Percentiles rank a stretch among this genome's conserved stretches.
These are phyloP conservation scores for Hipparchia semele DNA, from an alignment of 2,888 invertebrate genomes.

Conservation along the genomic window DNA sequence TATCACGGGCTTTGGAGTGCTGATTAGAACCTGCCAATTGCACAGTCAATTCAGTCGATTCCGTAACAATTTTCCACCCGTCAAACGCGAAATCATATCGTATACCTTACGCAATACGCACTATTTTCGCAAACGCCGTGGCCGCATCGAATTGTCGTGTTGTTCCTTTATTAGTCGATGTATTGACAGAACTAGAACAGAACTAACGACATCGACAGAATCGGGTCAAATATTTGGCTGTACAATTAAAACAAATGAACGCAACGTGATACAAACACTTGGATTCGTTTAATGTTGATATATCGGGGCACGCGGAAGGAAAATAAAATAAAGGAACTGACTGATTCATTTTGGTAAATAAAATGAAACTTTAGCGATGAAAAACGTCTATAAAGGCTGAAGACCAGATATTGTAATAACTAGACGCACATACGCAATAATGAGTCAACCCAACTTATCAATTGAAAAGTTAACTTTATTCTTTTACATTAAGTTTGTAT, in stretches of 20 bases:
- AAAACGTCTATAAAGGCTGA: too few species aligned
- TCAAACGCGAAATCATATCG: conserved; percentile 29
- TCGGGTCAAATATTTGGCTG: conserved; percentile 70
- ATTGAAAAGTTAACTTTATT: too few species aligned
- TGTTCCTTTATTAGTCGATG: conserved; percentile 65
- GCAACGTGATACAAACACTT: conserved; percentile 53
- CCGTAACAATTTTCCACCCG: conserved; percentile 26
- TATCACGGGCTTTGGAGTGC: conserved; percentile 34
- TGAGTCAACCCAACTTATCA: too few species aligned
- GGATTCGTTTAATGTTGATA: conserved; percentile 46
- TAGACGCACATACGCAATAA: too few species aligned
- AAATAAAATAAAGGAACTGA: conserved; percentile 37
- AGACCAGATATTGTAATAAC: too few species aligned
- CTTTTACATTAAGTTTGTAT: too few species aligned
- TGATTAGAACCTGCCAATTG: conserved; percentile 45
- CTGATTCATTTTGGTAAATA: background rate
- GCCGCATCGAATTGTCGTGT: conserved; percentile 31
- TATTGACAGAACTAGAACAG: conserved; percentile 74
- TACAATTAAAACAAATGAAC: conserved; percentile 75
- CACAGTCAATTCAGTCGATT: conserved; percentile 37
- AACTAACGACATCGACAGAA: conserved; percentile 70
- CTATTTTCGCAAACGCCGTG: conserved; percentile 25
- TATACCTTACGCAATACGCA: conserved; percentile 30
- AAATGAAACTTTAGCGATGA: background rate
- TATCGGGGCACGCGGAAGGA: conserved; percentile 46